Percentiles rank a stretch among this genome's conserved stretches.
These are phyloP conservation scores for Bombus sylvicola DNA, from an alignment of 1,140 invertebrate species.

Conservation along the genomic window DNA sequence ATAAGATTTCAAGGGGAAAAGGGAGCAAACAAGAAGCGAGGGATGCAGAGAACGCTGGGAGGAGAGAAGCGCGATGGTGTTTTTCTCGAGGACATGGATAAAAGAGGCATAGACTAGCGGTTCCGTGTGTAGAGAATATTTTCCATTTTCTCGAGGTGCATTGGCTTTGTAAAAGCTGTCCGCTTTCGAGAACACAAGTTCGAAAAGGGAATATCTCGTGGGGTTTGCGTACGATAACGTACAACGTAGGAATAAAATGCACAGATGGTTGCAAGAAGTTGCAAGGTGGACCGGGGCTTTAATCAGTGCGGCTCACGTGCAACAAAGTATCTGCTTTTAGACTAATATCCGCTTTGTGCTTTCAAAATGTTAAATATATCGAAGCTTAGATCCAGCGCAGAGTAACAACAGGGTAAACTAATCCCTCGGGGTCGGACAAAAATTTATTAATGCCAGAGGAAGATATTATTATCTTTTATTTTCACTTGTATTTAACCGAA, in stretches of 20 bases:
- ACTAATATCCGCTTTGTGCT: neutral
- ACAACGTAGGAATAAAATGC: too few species aligned
- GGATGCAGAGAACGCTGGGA: neutral
- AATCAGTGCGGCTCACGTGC: neutral
- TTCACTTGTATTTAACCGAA: too few species aligned
- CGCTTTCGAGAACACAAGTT: neutral
- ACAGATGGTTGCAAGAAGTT: neutral
- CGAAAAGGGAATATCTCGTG: neutral
- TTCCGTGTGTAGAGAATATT: conserved; percentile 12
- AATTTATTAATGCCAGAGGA: neutral
- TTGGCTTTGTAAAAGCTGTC: neutral
- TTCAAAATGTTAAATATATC: neutral
- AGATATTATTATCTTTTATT: neutral
- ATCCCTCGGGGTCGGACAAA: neutral
- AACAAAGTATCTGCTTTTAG: neutral
- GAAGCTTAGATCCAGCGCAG: neutral
- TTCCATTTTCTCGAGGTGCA: conserved; percentile 24
- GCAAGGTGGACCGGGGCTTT: neutral
- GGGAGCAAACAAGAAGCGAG: neutral
- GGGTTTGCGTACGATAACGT: neutral
- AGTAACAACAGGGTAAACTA: neutral
- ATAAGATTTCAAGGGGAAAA: conserved; percentile 1
- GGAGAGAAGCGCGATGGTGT: neutral
- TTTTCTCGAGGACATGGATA: neutral
- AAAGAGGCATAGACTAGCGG: neutral